Evolutionary conservation across 2,797 vertebrate genomes (phyloP).

Genomic region (Sylvia borin): DNA sequence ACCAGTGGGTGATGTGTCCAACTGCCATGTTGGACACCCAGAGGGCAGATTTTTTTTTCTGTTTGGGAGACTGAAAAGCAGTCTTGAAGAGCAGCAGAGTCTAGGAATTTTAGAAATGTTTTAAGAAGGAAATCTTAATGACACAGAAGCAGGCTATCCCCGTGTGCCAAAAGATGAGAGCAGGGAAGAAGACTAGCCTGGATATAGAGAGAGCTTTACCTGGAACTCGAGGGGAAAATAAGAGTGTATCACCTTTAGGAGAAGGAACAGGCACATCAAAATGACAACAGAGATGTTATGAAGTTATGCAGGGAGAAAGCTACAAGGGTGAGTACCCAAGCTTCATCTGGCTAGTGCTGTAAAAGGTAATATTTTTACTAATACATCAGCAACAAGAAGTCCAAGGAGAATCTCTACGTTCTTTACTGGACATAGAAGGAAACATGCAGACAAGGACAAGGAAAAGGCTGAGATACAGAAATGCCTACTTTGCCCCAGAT

Average conservation of each 20-base stretch:
- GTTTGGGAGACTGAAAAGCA: background rate
- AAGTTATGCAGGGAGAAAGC: background rate
- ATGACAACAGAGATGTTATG: too few relatives aligned
- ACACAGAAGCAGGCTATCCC: background rate
- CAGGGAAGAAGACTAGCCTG: background rate
- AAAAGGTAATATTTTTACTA: background rate
- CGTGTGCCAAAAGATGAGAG: background rate
- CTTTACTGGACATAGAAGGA: background rate
- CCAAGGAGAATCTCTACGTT: background rate
- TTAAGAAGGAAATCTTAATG: background rate
- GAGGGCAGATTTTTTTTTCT: too few relatives aligned
- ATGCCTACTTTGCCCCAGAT: background rate
- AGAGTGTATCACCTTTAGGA: background rate
- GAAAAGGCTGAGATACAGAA: background rate
- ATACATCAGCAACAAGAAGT: background rate
- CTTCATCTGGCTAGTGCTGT: background rate
- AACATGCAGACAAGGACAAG: background rate
- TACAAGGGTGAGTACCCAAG: background rate
- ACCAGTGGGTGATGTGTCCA: background rate
- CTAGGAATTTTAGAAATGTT: background rate
- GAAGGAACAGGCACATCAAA: background rate
- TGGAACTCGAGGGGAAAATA: background rate
- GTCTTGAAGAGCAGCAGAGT: background rate
- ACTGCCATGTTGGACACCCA: too few relatives aligned
- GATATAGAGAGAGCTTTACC: background rate